phyloP scores from a whole-genome alignment of 2,113 vertebrate species.

The Osmerus mordax region DNA sequence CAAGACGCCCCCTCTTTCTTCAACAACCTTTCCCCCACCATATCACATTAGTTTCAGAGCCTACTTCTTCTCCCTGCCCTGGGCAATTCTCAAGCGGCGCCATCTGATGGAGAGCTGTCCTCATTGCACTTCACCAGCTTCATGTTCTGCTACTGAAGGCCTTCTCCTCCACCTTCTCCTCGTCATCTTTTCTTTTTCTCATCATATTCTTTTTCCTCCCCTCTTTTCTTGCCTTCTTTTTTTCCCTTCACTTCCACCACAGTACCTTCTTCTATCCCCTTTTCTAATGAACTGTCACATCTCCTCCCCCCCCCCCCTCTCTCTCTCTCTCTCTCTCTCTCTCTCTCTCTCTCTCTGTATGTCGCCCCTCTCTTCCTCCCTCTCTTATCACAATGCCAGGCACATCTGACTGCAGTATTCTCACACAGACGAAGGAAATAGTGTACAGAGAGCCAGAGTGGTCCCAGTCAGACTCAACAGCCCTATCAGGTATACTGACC shows the following conservation, averaged over 20 bases:
- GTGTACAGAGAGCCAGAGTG: neutral
- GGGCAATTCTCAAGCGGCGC: constrained; percentile 9
- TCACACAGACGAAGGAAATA: neutral
- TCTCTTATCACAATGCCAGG: constrained; percentile 59
- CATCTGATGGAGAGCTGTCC: constrained; percentile 44
- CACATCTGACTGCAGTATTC: constrained; percentile 67
- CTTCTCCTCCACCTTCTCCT: neutral
- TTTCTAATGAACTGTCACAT: too few relatives aligned
- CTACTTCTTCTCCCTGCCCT: too few relatives aligned
- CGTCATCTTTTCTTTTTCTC: neutral
- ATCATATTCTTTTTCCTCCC: too few relatives aligned
- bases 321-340: constrained; percentile 1
- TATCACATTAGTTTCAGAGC: too few relatives aligned
- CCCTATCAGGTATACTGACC: neutral
- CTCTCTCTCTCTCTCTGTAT: neutral
- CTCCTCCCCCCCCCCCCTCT: neutral
- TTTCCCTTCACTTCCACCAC: too few relatives aligned
- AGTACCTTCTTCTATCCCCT: too few relatives aligned
- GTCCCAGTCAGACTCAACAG: neutral
- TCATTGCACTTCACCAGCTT: neutral
- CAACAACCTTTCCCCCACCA: too few relatives aligned
- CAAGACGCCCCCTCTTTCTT: too few relatives aligned
- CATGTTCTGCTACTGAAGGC: too few relatives aligned
- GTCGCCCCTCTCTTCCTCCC: neutral
- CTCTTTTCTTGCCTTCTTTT: too few relatives aligned